Percentiles rank a stretch among this genome's conserved stretches.
Conservation (phyloP, 2,888 invertebrate genomes). For the Phengaris alcon region DNA sequence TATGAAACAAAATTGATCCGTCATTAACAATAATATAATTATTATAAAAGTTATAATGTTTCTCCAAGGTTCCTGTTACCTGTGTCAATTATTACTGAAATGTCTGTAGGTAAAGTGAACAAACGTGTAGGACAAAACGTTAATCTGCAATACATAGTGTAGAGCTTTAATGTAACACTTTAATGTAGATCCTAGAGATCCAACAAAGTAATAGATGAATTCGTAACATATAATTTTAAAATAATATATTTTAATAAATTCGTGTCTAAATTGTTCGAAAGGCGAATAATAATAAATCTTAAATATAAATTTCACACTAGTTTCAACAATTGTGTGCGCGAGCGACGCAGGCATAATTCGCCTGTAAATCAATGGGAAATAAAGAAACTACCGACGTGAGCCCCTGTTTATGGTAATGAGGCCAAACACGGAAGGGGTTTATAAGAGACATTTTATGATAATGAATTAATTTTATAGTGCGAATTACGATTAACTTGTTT, state of each 20-base stretch:
- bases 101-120: no score
- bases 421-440: constrained; percentile 23
- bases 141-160: no score
- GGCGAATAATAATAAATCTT: constrained; percentile 32
- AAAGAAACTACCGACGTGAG: constrained; percentile 52
- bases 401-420: constrained; percentile 75
- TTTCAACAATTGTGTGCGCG: constrained; percentile 51
- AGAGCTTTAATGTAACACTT: no score
- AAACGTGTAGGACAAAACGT: no score
- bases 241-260: neutral
- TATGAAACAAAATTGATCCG: neutral
- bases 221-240: no score
- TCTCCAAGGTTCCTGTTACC: no score
- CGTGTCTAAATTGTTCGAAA: neutral
- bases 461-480: neutral
- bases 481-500: constrained; percentile 1
- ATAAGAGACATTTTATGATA: neutral
- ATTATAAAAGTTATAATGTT: neutral
- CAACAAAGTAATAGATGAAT: neutral
- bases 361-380: constrained; percentile 59
- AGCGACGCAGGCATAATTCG: constrained; percentile 63
- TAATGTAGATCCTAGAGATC: neutral
- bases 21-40: neutral
- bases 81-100: no score
- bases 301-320: constrained; percentile 55